Percentiles rank a stretch among this genome's conserved stretches.
These are phyloP conservation scores for Osmerus eperlanus DNA, from an alignment of 2,113 vertebrate genomes.

Conservation along the genomic window DNA sequence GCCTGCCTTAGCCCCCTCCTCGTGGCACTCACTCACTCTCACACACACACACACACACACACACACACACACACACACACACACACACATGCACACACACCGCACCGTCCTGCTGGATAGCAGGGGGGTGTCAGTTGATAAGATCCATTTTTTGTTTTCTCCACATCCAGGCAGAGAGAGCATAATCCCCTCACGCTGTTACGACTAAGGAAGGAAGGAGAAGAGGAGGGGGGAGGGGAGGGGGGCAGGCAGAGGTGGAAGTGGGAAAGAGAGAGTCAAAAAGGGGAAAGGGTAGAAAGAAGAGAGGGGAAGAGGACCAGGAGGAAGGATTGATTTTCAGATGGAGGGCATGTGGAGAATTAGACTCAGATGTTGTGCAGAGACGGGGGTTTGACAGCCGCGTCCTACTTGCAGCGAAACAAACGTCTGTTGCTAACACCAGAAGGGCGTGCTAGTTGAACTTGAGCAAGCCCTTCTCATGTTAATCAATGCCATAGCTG, in stretches of 20 bases:
- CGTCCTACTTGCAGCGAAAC: constrained; percentile 59
- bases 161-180: constrained; percentile 63
- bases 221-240: neutral
- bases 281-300: constrained; percentile 41
- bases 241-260: neutral
- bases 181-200: constrained; percentile 63
- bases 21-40: no score
- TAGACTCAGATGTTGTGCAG: constrained; percentile 67
- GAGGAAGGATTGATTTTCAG: constrained; percentile 66
- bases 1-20: neutral
- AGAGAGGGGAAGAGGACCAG: no score
- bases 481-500: constrained; percentile 68
- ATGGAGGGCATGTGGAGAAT: constrained; percentile 63
- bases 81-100: constrained; percentile 6
- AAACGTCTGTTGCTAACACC: constrained; percentile 67
- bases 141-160: constrained; percentile 69
- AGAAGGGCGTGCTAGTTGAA: constrained; percentile 57
- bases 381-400: constrained; percentile 53
- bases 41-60: no score
- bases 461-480: constrained; percentile 62
- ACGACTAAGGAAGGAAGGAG: constrained; percentile 55
- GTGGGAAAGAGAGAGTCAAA: constrained; percentile 15
- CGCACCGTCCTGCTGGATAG: constrained; percentile 55
- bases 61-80: no score
- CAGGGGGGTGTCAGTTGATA: constrained; percentile 64